Evolutionary conservation across 2,888 invertebrate species (phyloP).

Genomic region (Peribatodes rhomboidaria): DNA sequence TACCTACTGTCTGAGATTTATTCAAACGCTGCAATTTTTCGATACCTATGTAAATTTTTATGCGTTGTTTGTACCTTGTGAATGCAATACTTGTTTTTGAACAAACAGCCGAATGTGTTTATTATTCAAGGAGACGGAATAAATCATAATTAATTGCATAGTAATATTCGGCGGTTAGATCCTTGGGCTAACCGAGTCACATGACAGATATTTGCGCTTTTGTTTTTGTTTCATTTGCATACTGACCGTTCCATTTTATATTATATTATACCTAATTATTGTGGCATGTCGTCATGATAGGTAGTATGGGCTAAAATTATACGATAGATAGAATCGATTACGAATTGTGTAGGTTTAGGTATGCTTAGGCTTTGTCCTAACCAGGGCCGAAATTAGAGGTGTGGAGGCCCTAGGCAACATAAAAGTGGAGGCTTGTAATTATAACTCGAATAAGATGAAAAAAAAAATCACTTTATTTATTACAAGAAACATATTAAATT

Average conservation of each 20-base stretch:
- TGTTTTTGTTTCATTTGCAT: conserved; percentile 27
- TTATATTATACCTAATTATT: not conserved
- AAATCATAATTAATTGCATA: conserved; percentile 28
- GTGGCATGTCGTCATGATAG: not conserved
- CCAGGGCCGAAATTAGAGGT: too few relatives aligned
- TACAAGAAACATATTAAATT: too few relatives aligned
- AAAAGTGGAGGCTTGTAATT: too few relatives aligned
- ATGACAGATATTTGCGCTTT: conserved; percentile 25
- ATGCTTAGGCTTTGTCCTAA: too few relatives aligned
- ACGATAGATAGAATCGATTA: too few relatives aligned
- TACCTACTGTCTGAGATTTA: not conserved
- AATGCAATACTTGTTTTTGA: conserved; percentile 13
- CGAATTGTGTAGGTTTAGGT: not conserved
- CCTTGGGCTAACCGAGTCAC: conserved; percentile 22
- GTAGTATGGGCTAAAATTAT: not conserved
- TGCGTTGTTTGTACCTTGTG: conserved; percentile 29
- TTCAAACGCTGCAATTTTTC: not conserved
- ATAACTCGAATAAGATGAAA: too few relatives aligned
- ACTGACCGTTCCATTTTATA: conserved; percentile 5
- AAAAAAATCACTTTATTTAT: too few relatives aligned
- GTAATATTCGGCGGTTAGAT: conserved; percentile 18
- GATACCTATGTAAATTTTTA: conserved; percentile 6
- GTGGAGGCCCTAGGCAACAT: too few relatives aligned
- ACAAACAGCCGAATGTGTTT: conserved; percentile 24
- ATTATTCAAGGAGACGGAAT: conserved; percentile 25